A percentile compares a stretch with the other conserved stretches of the same genome.
Evolutionary conservation across 2,888 invertebrate genomes (phyloP).

Genomic region (Leptinotarsa juncta): DNA sequence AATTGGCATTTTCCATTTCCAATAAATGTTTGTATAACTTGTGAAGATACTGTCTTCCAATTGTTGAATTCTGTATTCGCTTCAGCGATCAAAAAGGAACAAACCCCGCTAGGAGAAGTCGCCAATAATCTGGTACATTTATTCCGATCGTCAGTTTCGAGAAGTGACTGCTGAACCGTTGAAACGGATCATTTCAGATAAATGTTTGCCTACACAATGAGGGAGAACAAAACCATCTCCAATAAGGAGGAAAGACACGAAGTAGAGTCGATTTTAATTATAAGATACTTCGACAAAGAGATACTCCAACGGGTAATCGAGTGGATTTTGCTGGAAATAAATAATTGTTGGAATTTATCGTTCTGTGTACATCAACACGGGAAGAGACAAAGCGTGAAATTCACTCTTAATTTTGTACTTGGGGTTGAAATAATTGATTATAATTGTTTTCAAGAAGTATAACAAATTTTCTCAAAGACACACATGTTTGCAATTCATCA

Average conservation of each 20-base stretch:
- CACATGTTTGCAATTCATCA: neutral
- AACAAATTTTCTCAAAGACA: neutral
- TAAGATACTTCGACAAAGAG: constrained; percentile 61
- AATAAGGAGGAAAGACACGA: constrained; percentile 39
- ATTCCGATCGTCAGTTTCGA: constrained; percentile 25
- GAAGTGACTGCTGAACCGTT: neutral
- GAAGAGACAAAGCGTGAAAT: constrained; percentile 19
- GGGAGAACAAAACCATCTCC: constrained; percentile 47
- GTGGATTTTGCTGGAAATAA: constrained; percentile 61
- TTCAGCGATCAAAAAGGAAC: neutral
- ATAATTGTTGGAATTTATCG: constrained; percentile 62
- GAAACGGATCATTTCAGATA: constrained; percentile 11
- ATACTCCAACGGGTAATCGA: constrained; percentile 59
- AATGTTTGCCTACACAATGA: constrained; percentile 23
- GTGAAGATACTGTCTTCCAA: too few species aligned
- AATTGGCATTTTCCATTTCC: too few species aligned
- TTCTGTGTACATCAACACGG: constrained; percentile 45
- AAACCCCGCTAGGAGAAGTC: neutral
- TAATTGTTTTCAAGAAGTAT: neutral
- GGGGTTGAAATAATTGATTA: neutral
- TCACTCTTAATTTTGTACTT: neutral
- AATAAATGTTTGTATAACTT: too few species aligned
- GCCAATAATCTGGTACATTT: constrained; percentile 16
- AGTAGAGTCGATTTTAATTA: constrained; percentile 59
- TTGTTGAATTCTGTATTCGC: neutral